These are phyloP conservation scores for Urocynchramus pylzowi DNA, from an alignment of 2,113 vertebrate species.

Conservation along the genomic window DNA sequence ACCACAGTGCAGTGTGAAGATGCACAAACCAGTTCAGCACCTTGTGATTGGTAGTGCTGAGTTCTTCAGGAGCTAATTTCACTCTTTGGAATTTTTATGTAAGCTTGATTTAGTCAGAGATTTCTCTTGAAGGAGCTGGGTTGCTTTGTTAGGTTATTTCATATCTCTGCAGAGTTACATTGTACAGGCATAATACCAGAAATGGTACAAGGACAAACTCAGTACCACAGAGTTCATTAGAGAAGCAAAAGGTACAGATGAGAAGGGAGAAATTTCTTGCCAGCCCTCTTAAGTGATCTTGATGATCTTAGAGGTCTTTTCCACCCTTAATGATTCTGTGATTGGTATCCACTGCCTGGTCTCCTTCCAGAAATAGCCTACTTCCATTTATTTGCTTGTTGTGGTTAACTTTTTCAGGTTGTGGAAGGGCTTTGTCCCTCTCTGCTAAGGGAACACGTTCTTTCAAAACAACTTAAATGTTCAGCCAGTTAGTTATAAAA, in stretches of 20 bases:
- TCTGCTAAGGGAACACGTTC: not conserved
- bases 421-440: not conserved
- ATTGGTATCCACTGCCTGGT: not conserved
- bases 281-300: not conserved
- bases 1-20: fast-evolving
- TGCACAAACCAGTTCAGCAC: not conserved
- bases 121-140: not conserved
- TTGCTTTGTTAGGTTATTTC: not conserved
- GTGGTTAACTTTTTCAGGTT: not conserved
- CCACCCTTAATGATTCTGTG: not conserved
- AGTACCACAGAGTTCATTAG: not conserved
- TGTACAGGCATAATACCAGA: not conserved
- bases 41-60: not conserved
- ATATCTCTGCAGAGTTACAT: not conserved
- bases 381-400: not conserved
- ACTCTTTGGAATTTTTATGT: not conserved
- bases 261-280: not conserved
- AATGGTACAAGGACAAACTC: not conserved
- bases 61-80: not conserved
- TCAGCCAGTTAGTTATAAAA: not conserved
- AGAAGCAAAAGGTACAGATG: not conserved
- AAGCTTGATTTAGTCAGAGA: not conserved
- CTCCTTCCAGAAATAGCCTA: not conserved
- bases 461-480: not conserved
- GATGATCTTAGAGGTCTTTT: not conserved